Evolutionary conservation across 1,140 invertebrate genomes (phyloP), one percentile per base, ranked within the genome.

Genomic region (Panagrolaimus sp.): DNA sequence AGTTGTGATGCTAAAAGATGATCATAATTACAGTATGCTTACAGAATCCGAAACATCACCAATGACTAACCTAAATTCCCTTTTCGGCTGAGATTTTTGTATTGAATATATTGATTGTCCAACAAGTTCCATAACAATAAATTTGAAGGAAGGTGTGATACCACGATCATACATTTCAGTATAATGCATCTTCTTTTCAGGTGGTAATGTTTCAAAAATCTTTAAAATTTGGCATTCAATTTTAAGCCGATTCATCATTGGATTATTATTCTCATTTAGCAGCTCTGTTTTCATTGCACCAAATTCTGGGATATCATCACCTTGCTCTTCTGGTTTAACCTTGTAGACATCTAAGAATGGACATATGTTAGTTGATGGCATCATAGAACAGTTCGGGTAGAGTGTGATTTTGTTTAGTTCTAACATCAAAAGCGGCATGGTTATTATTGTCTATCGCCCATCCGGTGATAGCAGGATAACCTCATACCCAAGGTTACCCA

Each of bases 221-320:
- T 48, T 45, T 13, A 66, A 47, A 45, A 66, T 48, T 27, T n/a
- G n/a, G 13, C 27, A 27, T 66, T 66, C 65, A 31, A 66, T 66
- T 27, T 66, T 66, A 3, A 66, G 20, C 51, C 51, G 51, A 57
- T 57, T 57, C 51, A 57, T 57, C 51, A 57, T 57, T 8, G 51
- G 51, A 57, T 57, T 20, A 57, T 57, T 57, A 57, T 57, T 57
- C 11, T 57, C 51, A 57, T 20, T 57, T 16, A 25, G 51, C 1
- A 57, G 51, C 27, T 66, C 65, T 14, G 65, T 66, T 47, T 66
- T 66, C 65, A 66, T 66, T 23, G 65, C 65, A 48, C n/a, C 44
- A 25, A 66, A 13, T 11, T 57, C 51, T 20, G 51, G 51, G 20
- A 20, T 27, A 20, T 25, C 27, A 9, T 45, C 38, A 5, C 43